These are phyloP conservation scores for Sebastes steindachneri DNA, from an alignment of 2,797 vertebrate genomes.

Conservation along the genomic window DNA sequence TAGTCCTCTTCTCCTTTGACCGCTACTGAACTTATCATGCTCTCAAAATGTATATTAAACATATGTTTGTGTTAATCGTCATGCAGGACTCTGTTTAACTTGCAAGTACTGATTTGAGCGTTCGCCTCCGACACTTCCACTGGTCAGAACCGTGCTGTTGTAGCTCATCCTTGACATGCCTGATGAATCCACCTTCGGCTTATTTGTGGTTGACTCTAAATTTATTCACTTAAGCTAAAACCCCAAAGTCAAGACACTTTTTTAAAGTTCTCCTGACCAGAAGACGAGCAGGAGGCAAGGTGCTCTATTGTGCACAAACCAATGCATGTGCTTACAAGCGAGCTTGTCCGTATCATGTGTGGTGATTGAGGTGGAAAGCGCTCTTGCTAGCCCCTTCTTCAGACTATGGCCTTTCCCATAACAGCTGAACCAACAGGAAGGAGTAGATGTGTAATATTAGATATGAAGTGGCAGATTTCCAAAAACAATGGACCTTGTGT, in stretches of 20 bases:
- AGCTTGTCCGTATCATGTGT: background rate
- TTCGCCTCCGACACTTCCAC: background rate
- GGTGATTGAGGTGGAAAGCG: background rate
- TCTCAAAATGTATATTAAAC: background rate
- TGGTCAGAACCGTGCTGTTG: background rate
- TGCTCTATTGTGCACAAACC: background rate
- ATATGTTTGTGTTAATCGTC: background rate
- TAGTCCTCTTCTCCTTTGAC: background rate
- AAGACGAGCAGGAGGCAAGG: background rate
- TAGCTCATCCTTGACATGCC: background rate
- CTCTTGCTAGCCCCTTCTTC: background rate
- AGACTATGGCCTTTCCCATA: background rate
- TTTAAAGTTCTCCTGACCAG: background rate
- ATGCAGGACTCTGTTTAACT: background rate
- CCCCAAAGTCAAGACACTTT: background rate
- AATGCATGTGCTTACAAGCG: background rate
- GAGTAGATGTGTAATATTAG: conserved; percentile 11
- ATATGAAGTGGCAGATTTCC: background rate
- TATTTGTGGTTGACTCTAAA: too few species aligned
- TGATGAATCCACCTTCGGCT: background rate
- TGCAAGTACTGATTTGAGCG: background rate
- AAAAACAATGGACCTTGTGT: conserved; percentile 14
- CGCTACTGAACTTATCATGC: background rate
- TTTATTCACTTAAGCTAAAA: background rate
- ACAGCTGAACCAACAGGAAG: conserved; percentile 23